Base-by-base conservation (phyloP, 53 echinoderm and acorn worm species). In the Echinarachnius parma region DNA sequence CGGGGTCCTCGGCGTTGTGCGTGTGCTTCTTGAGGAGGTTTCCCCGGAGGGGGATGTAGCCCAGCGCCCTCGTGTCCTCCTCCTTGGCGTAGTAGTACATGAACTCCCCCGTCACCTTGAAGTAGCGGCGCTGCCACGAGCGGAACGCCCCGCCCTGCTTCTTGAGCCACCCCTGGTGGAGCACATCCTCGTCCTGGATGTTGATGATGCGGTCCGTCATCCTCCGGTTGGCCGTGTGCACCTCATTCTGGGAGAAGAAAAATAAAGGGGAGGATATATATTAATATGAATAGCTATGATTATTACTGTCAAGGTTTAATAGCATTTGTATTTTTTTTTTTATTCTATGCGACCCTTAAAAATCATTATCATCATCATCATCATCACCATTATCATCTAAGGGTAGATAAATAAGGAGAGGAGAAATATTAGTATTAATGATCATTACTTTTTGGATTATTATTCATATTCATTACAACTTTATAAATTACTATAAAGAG, bases 111-210 rank as follows among this genome's bases (percentile, higher is more conserved):
- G 80, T 75, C 15, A 93, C 77, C 72, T 89, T 66, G 60, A 96
- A 96, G 76, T 67, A 96, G 4, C 96, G 82, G 4, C 90, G 81
- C 75, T 96, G 96, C 96, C 96, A 96, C 15, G 86, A 85, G 44
- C 82, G 81, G 82, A 96, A 87, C 22, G 91, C 81, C 9, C 96
- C 96, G 3, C 96, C 96, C 52, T 96, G 96, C 61, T 96, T 96
- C 88, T 96, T 96, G 64, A 96, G 85, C 87, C 91, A 96, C 28
- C 96, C 96, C 14, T 56, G 74, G 82, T 91, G 80, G 34, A 87
- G 77, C 58, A 89, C 79, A 49, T 87, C 92, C 14, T 92, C 92
- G 28, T 81, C 77, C 48, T 65, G 76, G 74, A 84, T 58, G 78
- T 59, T 58, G 53, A 86, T 67, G 70, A 36, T 75, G 45, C 92